Base-by-base conservation (phyloP, 2,888 invertebrate genomes). In the Drosophila kuntzei region DNA sequence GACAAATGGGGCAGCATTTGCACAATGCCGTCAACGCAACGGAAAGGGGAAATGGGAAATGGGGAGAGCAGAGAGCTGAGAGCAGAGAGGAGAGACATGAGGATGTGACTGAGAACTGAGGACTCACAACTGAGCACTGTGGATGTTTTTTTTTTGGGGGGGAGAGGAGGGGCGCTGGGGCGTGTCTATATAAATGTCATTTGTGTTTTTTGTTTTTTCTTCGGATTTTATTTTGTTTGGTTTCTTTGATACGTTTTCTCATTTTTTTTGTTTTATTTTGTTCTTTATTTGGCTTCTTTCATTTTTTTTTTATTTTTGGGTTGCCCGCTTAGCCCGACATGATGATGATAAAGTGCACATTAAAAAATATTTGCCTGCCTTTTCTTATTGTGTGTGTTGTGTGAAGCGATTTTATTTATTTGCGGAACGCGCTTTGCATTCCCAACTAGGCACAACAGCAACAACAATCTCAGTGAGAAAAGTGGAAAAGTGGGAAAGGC, bases 1-100 rank as follows among this genome's bases (percentile, higher is more conserved):
- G 90, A 90, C 90, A 91, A 91, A 91, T 91, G 86, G 91, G 79
- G 82, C 91, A 90, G 80, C 88, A 79, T 87, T 90, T 90, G 83
- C 87, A 89, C 79, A 80, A 84, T 87, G 77, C 75, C 89, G 43
- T 47, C 68, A 71, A 63, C 44, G 39, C 34, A n/a, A n/a, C 34
- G 34, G n/a, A 34, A 6, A n/a, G 11, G 9, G 16, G 9, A 12
- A 4, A 18, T 18, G 22, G 16, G 16, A 2, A 0, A 1, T 8
- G 14, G 11, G 32, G 16, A 2, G 12, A 7, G 25, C 8, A 27
- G 8, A 9, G 32, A 18, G 18, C 22, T n/a, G 27, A 18, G 32
- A 18, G 34, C 22, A 22, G 16, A 36, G 43, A 18, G n/a, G 14
- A 12, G 14, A 7, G 27, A 16, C 11, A 25, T 12, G 22, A 51